Evolutionary conservation across 2,888 invertebrate species (phyloP).

Genomic region (Alentia gelatinosa): DNA sequence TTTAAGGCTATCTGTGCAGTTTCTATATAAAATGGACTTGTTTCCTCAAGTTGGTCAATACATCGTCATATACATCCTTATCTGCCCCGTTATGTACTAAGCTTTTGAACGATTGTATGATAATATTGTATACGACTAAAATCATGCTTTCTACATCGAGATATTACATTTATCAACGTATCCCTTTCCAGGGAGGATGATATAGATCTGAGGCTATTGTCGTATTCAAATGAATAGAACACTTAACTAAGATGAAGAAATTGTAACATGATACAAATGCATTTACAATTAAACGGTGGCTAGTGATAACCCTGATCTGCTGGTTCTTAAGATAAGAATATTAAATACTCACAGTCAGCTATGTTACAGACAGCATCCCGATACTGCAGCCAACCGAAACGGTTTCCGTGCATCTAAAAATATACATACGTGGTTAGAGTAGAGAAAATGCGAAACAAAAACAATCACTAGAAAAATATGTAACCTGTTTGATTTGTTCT

Average conservation of each 20-base stretch:
- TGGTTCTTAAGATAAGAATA: too few species aligned
- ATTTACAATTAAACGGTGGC: neutral
- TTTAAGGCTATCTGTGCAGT: too few species aligned
- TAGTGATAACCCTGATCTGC: neutral
- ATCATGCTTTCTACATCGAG: neutral
- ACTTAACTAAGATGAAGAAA: neutral
- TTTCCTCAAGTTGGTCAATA: too few species aligned
- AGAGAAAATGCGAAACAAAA: neutral
- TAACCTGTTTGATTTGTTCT: neutral
- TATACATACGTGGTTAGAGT: neutral
- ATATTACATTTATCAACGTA: neutral
- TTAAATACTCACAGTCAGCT: neutral
- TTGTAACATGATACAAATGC: neutral
- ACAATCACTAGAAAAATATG: neutral
- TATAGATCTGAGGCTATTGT: neutral
- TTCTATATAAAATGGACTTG: too few species aligned
- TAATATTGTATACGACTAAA: neutral
- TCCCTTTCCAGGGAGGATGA: neutral
- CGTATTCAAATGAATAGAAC: neutral
- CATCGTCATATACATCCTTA: too few species aligned
- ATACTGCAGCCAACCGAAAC: constrained; percentile 19
- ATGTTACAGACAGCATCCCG: neutral
- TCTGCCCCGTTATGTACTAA: too few species aligned
- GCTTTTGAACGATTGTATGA: neutral
- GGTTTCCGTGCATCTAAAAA: neutral